phyloP scores from a whole-genome alignment of 2,113 vertebrate genomes.

The Anseranas semipalmata region DNA sequence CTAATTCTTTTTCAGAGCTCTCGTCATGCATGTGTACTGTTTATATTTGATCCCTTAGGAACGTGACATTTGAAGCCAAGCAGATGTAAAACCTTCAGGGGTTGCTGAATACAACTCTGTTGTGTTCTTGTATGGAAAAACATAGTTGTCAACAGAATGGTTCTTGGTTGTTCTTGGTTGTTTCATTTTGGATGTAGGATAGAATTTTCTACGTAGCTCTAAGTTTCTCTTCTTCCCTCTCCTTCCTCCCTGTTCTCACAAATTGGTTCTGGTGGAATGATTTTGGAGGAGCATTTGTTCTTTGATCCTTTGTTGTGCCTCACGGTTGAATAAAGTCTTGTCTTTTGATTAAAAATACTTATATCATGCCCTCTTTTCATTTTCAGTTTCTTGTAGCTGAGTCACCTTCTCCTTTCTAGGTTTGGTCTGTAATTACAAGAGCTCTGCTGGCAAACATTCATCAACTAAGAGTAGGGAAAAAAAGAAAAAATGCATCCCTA shows the following conservation, averaged over 20 bases:
- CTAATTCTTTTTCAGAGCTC: background rate
- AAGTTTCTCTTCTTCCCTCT: background rate
- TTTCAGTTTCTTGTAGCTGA: constrained; percentile 27
- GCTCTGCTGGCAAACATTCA: background rate
- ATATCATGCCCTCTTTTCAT: background rate
- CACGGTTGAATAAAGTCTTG: background rate
- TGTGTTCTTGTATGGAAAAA: background rate
- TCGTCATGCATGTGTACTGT: background rate
- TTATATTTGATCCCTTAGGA: background rate
- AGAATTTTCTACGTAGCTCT: background rate
- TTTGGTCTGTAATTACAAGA: constrained; percentile 45
- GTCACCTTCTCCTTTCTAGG: constrained; percentile 14
- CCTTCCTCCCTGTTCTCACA: background rate
- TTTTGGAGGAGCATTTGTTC: background rate
- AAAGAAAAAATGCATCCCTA: background rate
- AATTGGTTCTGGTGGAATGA: background rate
- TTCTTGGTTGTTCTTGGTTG: background rate
- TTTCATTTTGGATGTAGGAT: background rate
- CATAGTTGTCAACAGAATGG: background rate
- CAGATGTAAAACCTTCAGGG: background rate
- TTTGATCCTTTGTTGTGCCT: constrained; percentile 19
- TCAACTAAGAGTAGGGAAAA: background rate
- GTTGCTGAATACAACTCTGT: background rate
- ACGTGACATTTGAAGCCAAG: background rate
- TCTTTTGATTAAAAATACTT: background rate